Conservation (phyloP, 2,113 vertebrate species). For the Morone chrysops region DNA sequence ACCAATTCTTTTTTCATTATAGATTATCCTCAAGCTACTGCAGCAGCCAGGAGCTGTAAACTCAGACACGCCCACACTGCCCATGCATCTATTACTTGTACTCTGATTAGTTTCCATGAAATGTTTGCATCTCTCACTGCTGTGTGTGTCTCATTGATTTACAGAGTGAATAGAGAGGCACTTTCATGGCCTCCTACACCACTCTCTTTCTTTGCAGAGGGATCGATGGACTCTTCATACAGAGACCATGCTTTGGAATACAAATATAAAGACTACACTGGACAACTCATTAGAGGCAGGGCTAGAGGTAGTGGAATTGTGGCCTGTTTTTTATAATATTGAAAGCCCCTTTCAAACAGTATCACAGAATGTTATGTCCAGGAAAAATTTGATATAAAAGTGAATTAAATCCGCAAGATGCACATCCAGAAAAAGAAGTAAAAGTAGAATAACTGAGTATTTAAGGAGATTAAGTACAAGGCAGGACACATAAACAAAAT, state of each 20-base stretch:
- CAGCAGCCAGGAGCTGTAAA: constrained; percentile 17
- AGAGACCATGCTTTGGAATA: not conserved
- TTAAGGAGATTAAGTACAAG: not conserved
- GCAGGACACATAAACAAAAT: too few relatives aligned
- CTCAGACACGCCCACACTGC: not conserved
- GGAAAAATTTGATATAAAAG: not conserved
- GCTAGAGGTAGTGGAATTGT: not conserved
- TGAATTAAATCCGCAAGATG: not conserved
- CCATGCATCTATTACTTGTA: constrained; percentile 13
- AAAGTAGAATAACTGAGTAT: not conserved
- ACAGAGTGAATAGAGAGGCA: constrained; percentile 34
- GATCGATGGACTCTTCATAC: constrained; percentile 62
- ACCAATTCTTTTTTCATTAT: constrained; percentile 43
- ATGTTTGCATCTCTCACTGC: constrained; percentile 46
- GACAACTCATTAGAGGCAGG: constrained; percentile 27
- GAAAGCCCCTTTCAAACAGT: not conserved
- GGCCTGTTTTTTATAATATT: not conserved
- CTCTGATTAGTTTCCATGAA: constrained; percentile 60
- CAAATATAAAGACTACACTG: constrained; percentile 5
- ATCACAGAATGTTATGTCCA: not conserved
- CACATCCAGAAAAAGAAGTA: not conserved
- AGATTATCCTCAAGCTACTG: constrained; percentile 46
- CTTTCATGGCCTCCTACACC: constrained; percentile 51
- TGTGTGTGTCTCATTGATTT: constrained; percentile 62
- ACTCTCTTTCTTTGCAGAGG: constrained; percentile 46